Percentiles rank a stretch among this genome's conserved stretches.
Conservation (phyloP, 2,888 invertebrate genomes). For the Herminia tarsipennalis region DNA sequence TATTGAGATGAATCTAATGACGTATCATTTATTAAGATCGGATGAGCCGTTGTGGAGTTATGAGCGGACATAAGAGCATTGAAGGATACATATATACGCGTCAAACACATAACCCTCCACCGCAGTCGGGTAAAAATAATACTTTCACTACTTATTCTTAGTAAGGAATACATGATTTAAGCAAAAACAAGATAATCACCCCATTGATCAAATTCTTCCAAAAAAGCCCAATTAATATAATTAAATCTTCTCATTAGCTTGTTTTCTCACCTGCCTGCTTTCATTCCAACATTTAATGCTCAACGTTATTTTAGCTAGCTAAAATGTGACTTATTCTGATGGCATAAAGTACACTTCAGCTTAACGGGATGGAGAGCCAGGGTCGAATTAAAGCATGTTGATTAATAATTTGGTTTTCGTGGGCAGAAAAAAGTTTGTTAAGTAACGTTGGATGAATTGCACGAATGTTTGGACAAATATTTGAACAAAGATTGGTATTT, state of each 20-base stretch:
- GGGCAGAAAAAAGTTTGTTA: conserved; percentile 20
- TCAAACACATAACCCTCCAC: too few relatives aligned
- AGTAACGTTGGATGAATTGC: conserved; percentile 5
- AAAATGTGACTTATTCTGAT: conserved; percentile 12
- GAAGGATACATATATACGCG: too few relatives aligned
- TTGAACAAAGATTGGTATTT: conserved; percentile 2
- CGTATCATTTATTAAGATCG: too few relatives aligned
- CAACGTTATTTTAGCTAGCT: not conserved
- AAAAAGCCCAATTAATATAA: conserved; percentile 31
- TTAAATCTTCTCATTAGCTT: conserved; percentile 40
- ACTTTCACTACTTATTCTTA: too few relatives aligned
- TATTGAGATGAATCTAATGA: too few relatives aligned
- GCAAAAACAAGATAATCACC: not conserved
- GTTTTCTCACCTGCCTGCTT: conserved; percentile 31
- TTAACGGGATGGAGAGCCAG: conserved; percentile 6
- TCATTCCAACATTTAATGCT: conserved; percentile 27
- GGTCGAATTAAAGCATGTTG: conserved; percentile 31
- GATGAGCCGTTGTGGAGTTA: too few relatives aligned
- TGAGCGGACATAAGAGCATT: too few relatives aligned
- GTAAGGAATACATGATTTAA: too few relatives aligned
- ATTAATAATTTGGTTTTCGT: conserved; percentile 43
- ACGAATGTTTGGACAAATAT: conserved; percentile 13
- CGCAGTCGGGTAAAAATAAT: too few relatives aligned
- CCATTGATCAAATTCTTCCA: conserved; percentile 12
- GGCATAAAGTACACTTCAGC: conserved; percentile 16